phyloP scores from a whole-genome alignment of 2,888 invertebrate genomes.

The Aradus depressus region DNA sequence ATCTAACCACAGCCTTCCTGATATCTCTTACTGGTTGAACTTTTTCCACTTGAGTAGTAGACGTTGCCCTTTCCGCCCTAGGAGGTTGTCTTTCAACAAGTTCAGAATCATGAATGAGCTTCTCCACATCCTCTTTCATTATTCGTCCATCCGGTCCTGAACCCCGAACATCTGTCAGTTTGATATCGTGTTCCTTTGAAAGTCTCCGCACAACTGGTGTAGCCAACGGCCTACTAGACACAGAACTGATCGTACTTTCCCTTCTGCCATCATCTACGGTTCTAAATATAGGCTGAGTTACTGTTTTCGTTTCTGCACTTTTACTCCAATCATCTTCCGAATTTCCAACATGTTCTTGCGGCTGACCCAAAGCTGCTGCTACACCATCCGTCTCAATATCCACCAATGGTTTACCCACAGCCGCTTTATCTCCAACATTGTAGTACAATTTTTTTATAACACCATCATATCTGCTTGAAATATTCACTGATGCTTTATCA shows the following conservation, averaged over 20 bases:
- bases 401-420: conserved; percentile 81
- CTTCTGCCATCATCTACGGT: too few species aligned
- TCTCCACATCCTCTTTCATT: conserved; percentile 92
- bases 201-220: conserved; percentile 93
- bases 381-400: conserved; percentile 69
- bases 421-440: conserved; percentile 74
- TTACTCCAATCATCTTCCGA: too few species aligned
- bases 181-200: conserved; percentile 76
- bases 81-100: conserved; percentile 4
- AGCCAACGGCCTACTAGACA: too few species aligned
- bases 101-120: too few species aligned
- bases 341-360: too few species aligned
- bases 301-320: too few species aligned
- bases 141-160: conserved; percentile 84
- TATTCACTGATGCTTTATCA: conserved; percentile 98
- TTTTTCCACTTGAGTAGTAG: conserved; percentile 13
- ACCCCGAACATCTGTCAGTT: conserved; percentile 44
- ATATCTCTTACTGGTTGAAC: conserved; percentile 54
- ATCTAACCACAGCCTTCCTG: conserved; percentile 85
- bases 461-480: conserved; percentile 92
- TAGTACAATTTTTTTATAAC: conserved; percentile 68
- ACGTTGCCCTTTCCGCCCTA: background rate
- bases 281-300: too few species aligned
- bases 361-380: too few species aligned
- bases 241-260: too few species aligned